A percentile compares a stretch with the other conserved stretches of the same genome.
phyloP scores from a whole-genome alignment of 2,888 invertebrate genomes.

The Diaperis boleti region DNA sequence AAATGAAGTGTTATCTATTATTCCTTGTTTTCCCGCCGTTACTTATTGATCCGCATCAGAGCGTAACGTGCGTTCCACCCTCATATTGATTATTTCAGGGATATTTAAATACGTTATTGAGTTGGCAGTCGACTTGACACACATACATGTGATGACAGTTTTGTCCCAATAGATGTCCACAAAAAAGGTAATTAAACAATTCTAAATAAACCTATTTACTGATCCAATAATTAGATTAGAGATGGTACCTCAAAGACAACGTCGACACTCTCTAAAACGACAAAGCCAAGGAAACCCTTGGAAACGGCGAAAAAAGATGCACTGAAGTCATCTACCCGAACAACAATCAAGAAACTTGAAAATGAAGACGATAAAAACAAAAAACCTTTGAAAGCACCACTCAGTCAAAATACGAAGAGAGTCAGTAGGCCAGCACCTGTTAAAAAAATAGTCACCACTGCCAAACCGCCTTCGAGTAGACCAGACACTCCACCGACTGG shows the following conservation, averaged over 20 bases:
- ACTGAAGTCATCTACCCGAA: conserved; percentile 11
- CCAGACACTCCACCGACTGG: conserved; percentile 51
- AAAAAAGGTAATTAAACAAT: conserved; percentile 49
- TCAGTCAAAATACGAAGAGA: conserved; percentile 1
- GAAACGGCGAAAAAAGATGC: conserved; percentile 35
- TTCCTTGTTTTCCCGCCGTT: conserved; percentile 19
- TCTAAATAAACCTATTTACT: background rate
- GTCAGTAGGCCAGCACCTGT: conserved; percentile 19
- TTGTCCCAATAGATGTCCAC: conserved; percentile 49
- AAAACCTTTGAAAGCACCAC: background rate
- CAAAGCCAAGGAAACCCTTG: conserved; percentile 12
- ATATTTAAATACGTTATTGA: conserved; percentile 43
- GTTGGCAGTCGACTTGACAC: conserved; percentile 53
- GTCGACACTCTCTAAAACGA: background rate
- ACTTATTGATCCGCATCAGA: conserved; percentile 25
- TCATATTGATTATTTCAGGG: conserved; percentile 55
- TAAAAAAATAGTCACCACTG: conserved; percentile 31
- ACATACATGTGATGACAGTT: conserved; percentile 35
- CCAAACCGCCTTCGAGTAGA: conserved; percentile 33
- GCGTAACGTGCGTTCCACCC: conserved; percentile 44
- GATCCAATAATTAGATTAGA: conserved; percentile 25
- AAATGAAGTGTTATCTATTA: conserved; percentile 11
- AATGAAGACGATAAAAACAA: conserved; percentile 25
- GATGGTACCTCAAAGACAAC: conserved; percentile 22
- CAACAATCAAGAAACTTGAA: conserved; percentile 3